A percentile compares a stretch with the other conserved stretches of the same genome.
Conservation (phyloP, 2,797 vertebrate genomes). For the Neostethus bicornis region DNA sequence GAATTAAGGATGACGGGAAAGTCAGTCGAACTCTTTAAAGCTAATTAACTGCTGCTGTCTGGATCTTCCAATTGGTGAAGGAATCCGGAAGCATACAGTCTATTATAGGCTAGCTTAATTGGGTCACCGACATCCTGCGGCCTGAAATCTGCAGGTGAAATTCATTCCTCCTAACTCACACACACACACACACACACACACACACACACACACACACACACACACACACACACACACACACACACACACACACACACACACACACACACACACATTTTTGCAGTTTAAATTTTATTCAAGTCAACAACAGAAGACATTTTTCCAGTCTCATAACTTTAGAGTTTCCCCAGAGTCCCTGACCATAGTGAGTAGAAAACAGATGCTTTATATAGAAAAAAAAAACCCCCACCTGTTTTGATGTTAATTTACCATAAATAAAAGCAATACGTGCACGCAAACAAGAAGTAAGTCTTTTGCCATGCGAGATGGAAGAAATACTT, state of each 20-base stretch:
- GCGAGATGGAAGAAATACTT: conserved; percentile 17
- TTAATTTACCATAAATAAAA: conserved; percentile 6
- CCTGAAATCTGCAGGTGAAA: conserved; percentile 43
- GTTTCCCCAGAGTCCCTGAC: conserved; percentile 6
- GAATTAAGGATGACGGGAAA: conserved; percentile 50
- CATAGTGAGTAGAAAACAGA: background rate
- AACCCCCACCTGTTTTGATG: conserved; percentile 26
- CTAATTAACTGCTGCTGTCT: conserved; percentile 67
- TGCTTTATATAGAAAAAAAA: conserved; percentile 6
- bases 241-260: too few species aligned
- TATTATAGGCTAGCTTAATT: conserved; percentile 70
- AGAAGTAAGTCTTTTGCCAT: conserved; percentile 7
- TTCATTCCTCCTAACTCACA: conserved; percentile 25
- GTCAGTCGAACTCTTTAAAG: conserved; percentile 53
- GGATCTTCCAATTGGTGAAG: conserved; percentile 65
- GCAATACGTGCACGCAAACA: background rate
- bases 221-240: conserved; percentile 23
- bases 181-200: too few species aligned
- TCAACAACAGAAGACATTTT: conserved; percentile 11
- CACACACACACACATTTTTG: conserved; percentile 22
- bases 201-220: conserved; percentile 16
- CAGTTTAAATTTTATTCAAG: conserved; percentile 20
- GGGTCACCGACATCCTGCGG: conserved; percentile 48
- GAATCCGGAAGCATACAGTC: conserved; percentile 64
- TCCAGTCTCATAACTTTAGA: conserved; percentile 28